Evolutionary conservation across 1,140 invertebrate species (phyloP).

Genomic region (Micrasema minimum): DNA sequence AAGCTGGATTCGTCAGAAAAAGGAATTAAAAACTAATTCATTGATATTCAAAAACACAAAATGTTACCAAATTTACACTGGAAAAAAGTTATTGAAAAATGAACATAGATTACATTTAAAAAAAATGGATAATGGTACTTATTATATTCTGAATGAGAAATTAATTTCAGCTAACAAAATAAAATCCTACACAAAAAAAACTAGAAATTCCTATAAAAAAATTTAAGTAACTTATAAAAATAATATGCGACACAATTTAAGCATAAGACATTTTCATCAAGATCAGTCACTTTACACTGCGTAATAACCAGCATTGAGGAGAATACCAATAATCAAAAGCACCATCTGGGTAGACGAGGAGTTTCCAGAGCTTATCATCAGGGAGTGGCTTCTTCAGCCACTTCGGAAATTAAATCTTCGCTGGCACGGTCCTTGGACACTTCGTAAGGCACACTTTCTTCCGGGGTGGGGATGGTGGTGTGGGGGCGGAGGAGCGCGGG

Average conservation of each 20-base stretch:
- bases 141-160: too few species aligned
- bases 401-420: slow-evolving; percentile 42
- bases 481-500: background rate
- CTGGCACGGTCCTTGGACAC: slow-evolving; percentile 22
- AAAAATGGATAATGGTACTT: too few species aligned
- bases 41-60: too few species aligned
- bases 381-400: slow-evolving; percentile 50
- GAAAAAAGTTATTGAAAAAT: too few species aligned
- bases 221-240: slow-evolving; percentile 1
- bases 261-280: slow-evolving; percentile 19
- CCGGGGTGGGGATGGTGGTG: slow-evolving; percentile 8
- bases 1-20: too few species aligned
- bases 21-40: too few species aligned
- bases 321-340: slow-evolving; percentile 17
- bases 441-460: slow-evolving; percentile 51
- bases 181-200: background rate
- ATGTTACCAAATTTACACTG: too few species aligned
- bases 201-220: slow-evolving; percentile 7
- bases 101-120: too few species aligned
- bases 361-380: slow-evolving; percentile 32
- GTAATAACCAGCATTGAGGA: background rate
- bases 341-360: slow-evolving; percentile 32
- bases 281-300: slow-evolving; percentile 16
- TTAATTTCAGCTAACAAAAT: too few species aligned
- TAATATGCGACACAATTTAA: slow-evolving; percentile 6